These are phyloP conservation scores for Chrysolina haemoptera DNA, from an alignment of 2,888 invertebrate genomes.

Conservation along the genomic window DNA sequence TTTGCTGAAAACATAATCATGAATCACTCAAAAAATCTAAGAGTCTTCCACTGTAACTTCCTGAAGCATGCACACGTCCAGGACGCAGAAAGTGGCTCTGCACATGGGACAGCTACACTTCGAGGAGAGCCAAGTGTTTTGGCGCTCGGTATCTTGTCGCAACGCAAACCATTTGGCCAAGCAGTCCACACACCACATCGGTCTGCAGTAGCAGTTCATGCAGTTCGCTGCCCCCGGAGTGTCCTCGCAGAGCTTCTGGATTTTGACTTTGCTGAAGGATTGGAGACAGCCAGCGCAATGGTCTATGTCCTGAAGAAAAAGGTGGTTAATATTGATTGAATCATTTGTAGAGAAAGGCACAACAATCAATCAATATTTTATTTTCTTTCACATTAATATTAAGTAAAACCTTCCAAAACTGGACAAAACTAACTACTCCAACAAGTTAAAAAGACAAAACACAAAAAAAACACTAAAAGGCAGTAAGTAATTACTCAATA, in stretches of 20 bases:
- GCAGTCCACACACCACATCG: slow-evolving; percentile 92
- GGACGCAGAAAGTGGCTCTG: slow-evolving; percentile 86
- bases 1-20: not conserved
- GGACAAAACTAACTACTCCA: no score
- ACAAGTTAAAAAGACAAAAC: no score
- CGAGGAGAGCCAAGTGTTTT: slow-evolving; percentile 84
- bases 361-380: no score
- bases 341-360: no score
- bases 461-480: no score
- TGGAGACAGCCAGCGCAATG: slow-evolving; percentile 93
- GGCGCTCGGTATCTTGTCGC: slow-evolving; percentile 79
- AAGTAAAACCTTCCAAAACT: no score
- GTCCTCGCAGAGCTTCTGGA: slow-evolving; percentile 78
- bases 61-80: slow-evolving; percentile 78
- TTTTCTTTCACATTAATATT: no score
- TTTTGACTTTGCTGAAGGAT: slow-evolving; percentile 82
- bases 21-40: no score
- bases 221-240: slow-evolving; percentile 70
- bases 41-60: slow-evolving; percentile 1
- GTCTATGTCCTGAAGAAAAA: slow-evolving; percentile 78
- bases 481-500: no score
- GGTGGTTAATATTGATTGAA: not conserved
- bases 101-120: slow-evolving; percentile 93
- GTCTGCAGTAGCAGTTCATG: slow-evolving; percentile 81
- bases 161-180: slow-evolving; percentile 92